Evolutionary conservation across 2,888 invertebrate genomes (phyloP).

Genomic region (Carcina quercana): DNA sequence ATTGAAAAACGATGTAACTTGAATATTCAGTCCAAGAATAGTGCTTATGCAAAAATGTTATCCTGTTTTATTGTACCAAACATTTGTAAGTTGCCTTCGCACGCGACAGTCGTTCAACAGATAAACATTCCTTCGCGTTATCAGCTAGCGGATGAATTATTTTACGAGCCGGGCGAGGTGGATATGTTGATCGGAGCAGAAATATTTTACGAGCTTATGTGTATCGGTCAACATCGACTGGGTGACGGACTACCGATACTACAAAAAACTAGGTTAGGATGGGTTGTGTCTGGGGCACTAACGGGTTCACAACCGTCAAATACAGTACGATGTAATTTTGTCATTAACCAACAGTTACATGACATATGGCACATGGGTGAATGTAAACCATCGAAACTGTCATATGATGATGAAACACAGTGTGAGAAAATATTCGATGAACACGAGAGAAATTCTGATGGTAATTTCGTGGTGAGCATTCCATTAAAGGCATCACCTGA

Average conservation of each 20-base stretch:
- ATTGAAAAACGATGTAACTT: too few relatives aligned
- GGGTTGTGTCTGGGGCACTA: slow-evolving; percentile 9
- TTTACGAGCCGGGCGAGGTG: slow-evolving; percentile 1
- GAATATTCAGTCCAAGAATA: slow-evolving; percentile 5
- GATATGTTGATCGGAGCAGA: slow-evolving; percentile 9
- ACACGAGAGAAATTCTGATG: slow-evolving; percentile 7
- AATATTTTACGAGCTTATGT: slow-evolving; percentile 8
- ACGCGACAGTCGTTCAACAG: not conserved
- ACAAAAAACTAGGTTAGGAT: slow-evolving; percentile 8
- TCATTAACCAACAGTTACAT: not conserved
- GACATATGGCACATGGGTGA: not conserved
- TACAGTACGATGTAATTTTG: not conserved
- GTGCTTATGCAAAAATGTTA: slow-evolving; percentile 2
- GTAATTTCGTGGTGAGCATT: slow-evolving; percentile 7
- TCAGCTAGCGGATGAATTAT: slow-evolving; percentile 5
- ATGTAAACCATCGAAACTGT: not conserved
- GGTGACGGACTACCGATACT: slow-evolving; percentile 7
- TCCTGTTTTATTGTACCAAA: slow-evolving; percentile 10
- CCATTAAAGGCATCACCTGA: slow-evolving; percentile 2
- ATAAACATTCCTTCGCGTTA: slow-evolving; percentile 1
- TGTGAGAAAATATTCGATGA: slow-evolving; percentile 5
- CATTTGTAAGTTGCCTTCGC: slow-evolving; percentile 5
- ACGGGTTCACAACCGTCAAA: not conserved
- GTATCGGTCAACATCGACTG: slow-evolving; percentile 7
- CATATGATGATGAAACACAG: slow-evolving; percentile 7